Conservation (phyloP, 1,140 invertebrate species). For the Papilio helenus region DNA sequence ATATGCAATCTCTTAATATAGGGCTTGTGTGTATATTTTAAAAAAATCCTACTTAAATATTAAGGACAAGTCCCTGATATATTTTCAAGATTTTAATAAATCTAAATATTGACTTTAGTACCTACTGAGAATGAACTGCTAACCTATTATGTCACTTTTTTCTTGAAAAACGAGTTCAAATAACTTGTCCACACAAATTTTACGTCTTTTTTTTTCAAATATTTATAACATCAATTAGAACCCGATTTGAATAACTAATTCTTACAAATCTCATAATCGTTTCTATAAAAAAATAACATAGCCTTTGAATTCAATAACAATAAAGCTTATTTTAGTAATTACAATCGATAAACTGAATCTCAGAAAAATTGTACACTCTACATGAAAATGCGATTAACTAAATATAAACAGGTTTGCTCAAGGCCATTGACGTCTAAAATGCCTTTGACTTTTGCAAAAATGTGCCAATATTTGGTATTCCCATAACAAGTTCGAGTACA, state of each 20-base stretch:
- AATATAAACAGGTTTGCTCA: neutral
- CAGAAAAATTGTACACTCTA: neutral
- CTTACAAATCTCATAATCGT: neutral
- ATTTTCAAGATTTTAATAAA: neutral
- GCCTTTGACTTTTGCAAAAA: conserved; percentile 3
- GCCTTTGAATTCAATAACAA: neutral
- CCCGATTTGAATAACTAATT: neutral
- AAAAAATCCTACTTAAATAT: too few relatives aligned
- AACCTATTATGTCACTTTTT: neutral
- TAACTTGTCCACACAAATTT: neutral
- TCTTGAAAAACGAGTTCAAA: conserved; percentile 5
- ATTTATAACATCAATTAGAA: neutral
- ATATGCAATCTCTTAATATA: too few relatives aligned
- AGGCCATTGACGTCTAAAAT: conserved; percentile 4
- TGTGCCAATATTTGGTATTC: neutral
- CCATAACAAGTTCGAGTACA: neutral
- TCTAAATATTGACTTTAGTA: neutral
- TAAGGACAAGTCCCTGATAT: neutral
- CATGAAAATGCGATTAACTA: neutral
- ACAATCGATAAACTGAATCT: neutral
- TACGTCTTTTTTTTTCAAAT: neutral
- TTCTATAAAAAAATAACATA: neutral
- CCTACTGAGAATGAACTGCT: neutral
- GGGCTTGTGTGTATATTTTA: too few relatives aligned
- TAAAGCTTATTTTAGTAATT: neutral